Percentiles rank a stretch among this genome's conserved stretches.
phyloP scores from a whole-genome alignment of 2,888 invertebrate genomes.

The Lochmaea capreae region DNA sequence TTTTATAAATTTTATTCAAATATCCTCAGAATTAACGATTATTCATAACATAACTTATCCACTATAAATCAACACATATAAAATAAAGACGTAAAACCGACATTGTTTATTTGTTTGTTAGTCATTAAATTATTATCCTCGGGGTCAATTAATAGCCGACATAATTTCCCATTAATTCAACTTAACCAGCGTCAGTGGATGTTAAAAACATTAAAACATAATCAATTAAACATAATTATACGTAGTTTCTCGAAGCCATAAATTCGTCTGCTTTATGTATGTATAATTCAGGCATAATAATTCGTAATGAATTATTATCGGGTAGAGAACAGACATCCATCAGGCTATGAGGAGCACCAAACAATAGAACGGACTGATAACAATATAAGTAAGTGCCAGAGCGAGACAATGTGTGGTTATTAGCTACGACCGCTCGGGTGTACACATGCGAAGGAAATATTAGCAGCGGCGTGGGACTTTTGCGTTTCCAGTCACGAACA shows the following conservation, averaged over 20 bases:
- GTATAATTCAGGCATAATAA: constrained; percentile 38
- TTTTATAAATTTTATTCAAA: too few relatives aligned
- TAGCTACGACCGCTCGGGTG: constrained; percentile 51
- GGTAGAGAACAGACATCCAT: constrained; percentile 43
- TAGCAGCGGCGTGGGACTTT: constrained; percentile 47
- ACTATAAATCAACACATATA: neutral
- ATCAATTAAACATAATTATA: constrained; percentile 41
- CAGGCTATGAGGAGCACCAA: constrained; percentile 33
- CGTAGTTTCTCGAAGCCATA: constrained; percentile 37
- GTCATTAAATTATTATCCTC: neutral
- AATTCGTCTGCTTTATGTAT: constrained; percentile 35
- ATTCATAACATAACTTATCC: too few relatives aligned
- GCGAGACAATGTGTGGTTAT: constrained; percentile 59
- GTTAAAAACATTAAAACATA: constrained; percentile 42
- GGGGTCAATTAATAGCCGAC: neutral
- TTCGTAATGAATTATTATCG: constrained; percentile 44
- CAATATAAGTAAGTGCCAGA: constrained; percentile 58
- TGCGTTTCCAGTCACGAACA: constrained; percentile 55
- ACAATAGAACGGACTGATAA: constrained; percentile 50
- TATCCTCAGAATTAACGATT: too few relatives aligned
- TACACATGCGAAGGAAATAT: constrained; percentile 60
- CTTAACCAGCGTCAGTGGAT: constrained; percentile 32
- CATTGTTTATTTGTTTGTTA: neutral
- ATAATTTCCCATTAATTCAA: constrained; percentile 28
- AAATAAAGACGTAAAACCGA: neutral